Conservation (phyloP, 2,113 vertebrate genomes). For the Deroptyus accipitrinus region DNA sequence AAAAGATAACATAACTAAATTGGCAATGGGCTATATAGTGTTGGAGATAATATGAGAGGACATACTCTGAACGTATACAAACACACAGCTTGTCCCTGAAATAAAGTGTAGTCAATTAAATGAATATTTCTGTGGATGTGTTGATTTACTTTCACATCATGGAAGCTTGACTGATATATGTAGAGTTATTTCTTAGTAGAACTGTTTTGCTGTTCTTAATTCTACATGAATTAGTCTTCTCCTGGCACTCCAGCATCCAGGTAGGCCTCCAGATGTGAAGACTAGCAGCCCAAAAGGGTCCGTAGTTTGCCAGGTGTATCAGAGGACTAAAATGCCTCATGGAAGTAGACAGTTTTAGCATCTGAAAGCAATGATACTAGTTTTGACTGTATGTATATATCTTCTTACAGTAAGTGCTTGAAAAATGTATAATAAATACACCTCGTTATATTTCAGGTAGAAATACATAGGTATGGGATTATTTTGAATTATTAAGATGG, state of each 20-base stretch:
- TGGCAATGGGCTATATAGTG: neutral
- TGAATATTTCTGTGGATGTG: neutral
- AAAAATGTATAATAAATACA: neutral
- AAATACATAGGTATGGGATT: neutral
- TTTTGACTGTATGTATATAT: neutral
- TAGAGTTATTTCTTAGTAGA: neutral
- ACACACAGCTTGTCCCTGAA: neutral
- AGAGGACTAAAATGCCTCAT: neutral
- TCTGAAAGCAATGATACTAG: neutral
- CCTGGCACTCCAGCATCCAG: neutral
- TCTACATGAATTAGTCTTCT: neutral
- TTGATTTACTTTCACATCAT: neutral
- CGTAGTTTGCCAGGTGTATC: neutral
- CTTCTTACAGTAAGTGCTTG: neutral
- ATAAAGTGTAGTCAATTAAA: neutral
- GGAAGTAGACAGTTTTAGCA: neutral
- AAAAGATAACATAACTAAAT: neutral
- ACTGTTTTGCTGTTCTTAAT: neutral
- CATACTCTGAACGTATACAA: neutral
- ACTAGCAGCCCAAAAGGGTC: neutral
- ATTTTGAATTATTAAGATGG: neutral
- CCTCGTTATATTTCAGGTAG: neutral
- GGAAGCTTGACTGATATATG: neutral
- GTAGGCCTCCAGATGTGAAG: neutral
- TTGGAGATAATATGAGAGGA: neutral